Evolutionary conservation across 1,140 invertebrate species (phyloP), one percentile per base, ranked within the genome.

Genomic region (Drosophila cardini): DNA sequence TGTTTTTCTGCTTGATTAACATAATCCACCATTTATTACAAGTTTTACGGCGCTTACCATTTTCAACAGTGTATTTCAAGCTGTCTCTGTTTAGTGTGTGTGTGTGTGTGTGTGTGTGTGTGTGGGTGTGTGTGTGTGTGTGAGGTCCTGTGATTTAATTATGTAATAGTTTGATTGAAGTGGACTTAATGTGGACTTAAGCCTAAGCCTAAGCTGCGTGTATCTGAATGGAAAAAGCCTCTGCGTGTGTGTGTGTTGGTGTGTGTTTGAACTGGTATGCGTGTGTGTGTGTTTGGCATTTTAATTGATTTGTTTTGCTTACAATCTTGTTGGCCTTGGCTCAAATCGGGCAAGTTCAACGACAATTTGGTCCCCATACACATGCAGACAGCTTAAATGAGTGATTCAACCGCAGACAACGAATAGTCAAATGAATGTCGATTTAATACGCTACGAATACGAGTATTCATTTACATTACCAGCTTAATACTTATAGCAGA

Each of bases 111-210:
- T 48, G 46, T 60, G 16, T 42, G 61, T 56, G 48, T 61, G 73
- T 57, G 64, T 75, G 61, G 68, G 56, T 75, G 65, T 34, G 48
- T 32, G 26, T 43, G 15, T 43, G 15, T 15, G 42, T 42, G 30
- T 4, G 40, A 40, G 34, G 21, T 55, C 26, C 77, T 75, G 69
- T 89, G 84, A 89, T 89, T 89, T 89, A 89, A 89, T 89, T 89
- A 89, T 89, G 84, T 89, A 89, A 89, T 89, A 89, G 84, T 86
- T 86, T 84, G 84, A 82, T 79, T 80, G 80, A 84, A 89, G 84
- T 89, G 84, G 80, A 89, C 77, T 79, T 79, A 72, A 60, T 72
- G 48, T 36, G 48, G 74, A 70, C 80, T 89, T 89, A 72, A 38
- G 56, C 52, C 69, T 74, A 70, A 70, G 72, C 72, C 32, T 53